A percentile compares a stretch with the other conserved stretches of the same genome.
Evolutionary conservation across 2,888 invertebrate genomes (phyloP).

Genomic region (Xanthia icteritia): DNA sequence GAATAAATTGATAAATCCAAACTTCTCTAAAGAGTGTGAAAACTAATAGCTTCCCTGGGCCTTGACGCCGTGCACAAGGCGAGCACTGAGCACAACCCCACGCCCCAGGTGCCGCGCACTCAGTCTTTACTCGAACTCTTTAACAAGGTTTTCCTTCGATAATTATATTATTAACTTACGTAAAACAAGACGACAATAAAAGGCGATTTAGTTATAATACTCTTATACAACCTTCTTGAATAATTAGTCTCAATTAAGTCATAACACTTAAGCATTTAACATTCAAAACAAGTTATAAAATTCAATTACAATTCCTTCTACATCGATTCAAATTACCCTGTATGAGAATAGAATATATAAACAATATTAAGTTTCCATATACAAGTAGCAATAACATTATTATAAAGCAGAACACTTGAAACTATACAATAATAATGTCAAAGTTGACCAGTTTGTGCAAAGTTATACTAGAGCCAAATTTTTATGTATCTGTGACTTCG

Average conservation of each 20-base stretch:
- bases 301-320: slow-evolving; percentile 16
- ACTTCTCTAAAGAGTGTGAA: too few species aligned
- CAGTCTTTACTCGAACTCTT: slow-evolving; percentile 83
- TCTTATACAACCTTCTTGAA: background rate
- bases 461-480: slow-evolving; percentile 9
- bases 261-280: slow-evolving; percentile 16
- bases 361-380: slow-evolving; percentile 42
- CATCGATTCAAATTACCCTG: slow-evolving; percentile 41
- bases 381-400: slow-evolving; percentile 38
- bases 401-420: slow-evolving; percentile 31
- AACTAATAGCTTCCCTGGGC: slow-evolving; percentile 75
- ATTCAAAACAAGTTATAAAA: slow-evolving; percentile 33
- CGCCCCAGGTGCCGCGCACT: slow-evolving; percentile 83
- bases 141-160: too few species aligned
- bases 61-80: slow-evolving; percentile 84
- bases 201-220: slow-evolving; percentile 4
- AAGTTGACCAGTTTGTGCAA: slow-evolving; percentile 24
- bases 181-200: slow-evolving; percentile 7
- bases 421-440: slow-evolving; percentile 31
- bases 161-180: slow-evolving; percentile 4
- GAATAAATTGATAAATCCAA: too few species aligned
- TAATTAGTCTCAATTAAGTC: slow-evolving; percentile 31
- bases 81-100: slow-evolving; percentile 83
- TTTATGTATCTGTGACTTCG: slow-evolving; percentile 2
- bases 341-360: slow-evolving; percentile 47